Evolutionary conservation across 2,888 invertebrate genomes (phyloP).

Genomic region (Argyresthia goedartella): DNA sequence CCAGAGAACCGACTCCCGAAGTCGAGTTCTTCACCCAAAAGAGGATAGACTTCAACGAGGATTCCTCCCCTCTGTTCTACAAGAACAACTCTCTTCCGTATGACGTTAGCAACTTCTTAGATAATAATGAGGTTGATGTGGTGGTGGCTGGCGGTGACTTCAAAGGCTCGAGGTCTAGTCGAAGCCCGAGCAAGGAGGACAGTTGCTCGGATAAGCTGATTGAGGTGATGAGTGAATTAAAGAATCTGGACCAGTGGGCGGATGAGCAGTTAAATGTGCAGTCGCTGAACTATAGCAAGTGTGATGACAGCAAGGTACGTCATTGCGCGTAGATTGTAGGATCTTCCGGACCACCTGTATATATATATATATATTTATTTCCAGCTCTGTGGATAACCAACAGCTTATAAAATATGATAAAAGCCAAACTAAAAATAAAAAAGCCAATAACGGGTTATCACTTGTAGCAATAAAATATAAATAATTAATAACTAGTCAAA

Average conservation of each 20-base stretch:
- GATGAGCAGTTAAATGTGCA: constrained; percentile 46
- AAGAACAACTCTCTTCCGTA: constrained; percentile 49
- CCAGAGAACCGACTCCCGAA: constrained; percentile 33
- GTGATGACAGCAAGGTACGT: constrained; percentile 52
- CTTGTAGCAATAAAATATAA: too few relatives aligned
- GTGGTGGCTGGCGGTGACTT: constrained; percentile 22
- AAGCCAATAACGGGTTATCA: too few relatives aligned
- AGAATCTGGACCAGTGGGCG: constrained; percentile 53
- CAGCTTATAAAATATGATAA: too few relatives aligned
- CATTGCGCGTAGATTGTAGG: background rate
- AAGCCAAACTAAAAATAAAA: too few relatives aligned
- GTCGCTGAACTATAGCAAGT: constrained; percentile 34
- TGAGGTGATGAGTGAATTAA: constrained; percentile 57
- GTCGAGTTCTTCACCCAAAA: constrained; percentile 24
- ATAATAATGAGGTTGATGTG: constrained; percentile 40
- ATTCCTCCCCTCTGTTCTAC: constrained; percentile 42
- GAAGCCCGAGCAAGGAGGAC: constrained; percentile 23
- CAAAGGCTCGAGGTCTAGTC: constrained; percentile 27
- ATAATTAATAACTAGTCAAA: too few relatives aligned
- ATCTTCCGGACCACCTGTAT: too few relatives aligned
- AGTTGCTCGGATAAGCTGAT: constrained; percentile 41
- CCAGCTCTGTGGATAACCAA: too few relatives aligned
- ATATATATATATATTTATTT: too few relatives aligned
- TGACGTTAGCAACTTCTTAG: constrained; percentile 35
- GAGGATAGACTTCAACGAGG: constrained; percentile 48